Percentiles rank a stretch among this genome's conserved stretches.
phyloP scores from a whole-genome alignment of 1,140 invertebrate species.

The Venustaconcha ellipsiformis region DNA sequence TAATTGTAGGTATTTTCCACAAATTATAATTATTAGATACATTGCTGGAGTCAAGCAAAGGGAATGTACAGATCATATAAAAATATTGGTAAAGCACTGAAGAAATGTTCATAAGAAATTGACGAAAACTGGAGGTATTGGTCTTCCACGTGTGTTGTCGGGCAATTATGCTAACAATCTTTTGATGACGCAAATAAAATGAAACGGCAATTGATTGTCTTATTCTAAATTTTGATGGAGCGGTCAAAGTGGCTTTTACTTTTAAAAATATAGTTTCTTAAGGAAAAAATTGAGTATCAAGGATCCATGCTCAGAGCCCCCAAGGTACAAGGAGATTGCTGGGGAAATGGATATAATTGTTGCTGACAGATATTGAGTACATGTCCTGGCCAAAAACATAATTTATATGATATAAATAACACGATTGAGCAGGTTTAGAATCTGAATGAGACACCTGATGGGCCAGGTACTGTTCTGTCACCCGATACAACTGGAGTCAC shows the following conservation, averaged over 20 bases:
- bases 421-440: conserved; percentile 4
- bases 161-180: conserved; percentile 5
- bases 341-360: background rate
- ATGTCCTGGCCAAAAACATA: background rate
- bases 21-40: background rate
- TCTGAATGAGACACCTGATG: background rate
- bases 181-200: conserved; percentile 3
- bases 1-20: background rate
- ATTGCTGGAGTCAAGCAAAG: background rate
- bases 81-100: background rate
- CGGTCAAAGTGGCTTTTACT: background rate
- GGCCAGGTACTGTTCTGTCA: background rate
- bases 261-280: background rate
- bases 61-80: conserved; percentile 4
- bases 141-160: background rate
- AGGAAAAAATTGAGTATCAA: conserved; percentile 1
- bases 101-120: conserved; percentile 5
- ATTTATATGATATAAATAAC: background rate
- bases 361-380: background rate
- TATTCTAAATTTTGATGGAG: background rate
- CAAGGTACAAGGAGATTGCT: background rate
- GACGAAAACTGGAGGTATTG: conserved; percentile 6
- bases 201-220: background rate
- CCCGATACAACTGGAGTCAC: no score
- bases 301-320: background rate